phyloP scores from a whole-genome alignment of 1,140 invertebrate species.

The Lycorma delicatula region DNA sequence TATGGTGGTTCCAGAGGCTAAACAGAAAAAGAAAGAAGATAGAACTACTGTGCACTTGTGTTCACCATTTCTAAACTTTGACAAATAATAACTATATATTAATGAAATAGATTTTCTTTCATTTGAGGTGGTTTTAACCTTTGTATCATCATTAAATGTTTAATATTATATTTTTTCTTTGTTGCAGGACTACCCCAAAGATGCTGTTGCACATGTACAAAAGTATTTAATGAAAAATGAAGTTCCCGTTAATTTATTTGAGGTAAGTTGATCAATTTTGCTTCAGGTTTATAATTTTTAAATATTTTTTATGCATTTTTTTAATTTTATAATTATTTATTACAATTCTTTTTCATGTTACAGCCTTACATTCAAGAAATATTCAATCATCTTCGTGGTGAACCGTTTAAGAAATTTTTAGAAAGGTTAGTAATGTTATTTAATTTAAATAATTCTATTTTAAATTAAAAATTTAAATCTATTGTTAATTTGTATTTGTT shows the following conservation, averaged over 20 bases:
- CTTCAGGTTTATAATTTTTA: not conserved
- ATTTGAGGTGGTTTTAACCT: not conserved
- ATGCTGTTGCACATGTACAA: slow-evolving; percentile 93
- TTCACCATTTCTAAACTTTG: no score
- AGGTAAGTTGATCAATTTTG: slow-evolving; percentile 52
- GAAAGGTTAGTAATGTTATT: slow-evolving; percentile 66
- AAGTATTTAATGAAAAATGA: slow-evolving; percentile 96
- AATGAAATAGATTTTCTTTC: no score
- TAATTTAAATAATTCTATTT: slow-evolving; percentile 15
- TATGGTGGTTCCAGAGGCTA: no score
- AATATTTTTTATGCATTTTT: slow-evolving; percentile 4
- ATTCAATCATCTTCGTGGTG: slow-evolving; percentile 90
- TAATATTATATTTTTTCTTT: slow-evolving; percentile 12
- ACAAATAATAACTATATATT: no score
- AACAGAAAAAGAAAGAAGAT: no score
- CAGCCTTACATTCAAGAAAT: slow-evolving; percentile 99
- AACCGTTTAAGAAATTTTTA: slow-evolving; percentile 95
- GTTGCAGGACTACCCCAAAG: slow-evolving; percentile 92
- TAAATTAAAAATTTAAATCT: no score
- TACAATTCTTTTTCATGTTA: slow-evolving; percentile 38
- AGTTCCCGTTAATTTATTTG: slow-evolving; percentile 93
- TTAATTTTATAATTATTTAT: slow-evolving; percentile 10
- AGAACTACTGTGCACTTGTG: no score
- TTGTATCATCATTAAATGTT: not conserved
- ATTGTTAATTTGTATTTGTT: no score